A percentile compares a stretch with the other conserved stretches of the same genome.
These are phyloP conservation scores for Lepidurus packardi DNA, from an alignment of 1,140 invertebrate species.

Conservation along the genomic window DNA sequence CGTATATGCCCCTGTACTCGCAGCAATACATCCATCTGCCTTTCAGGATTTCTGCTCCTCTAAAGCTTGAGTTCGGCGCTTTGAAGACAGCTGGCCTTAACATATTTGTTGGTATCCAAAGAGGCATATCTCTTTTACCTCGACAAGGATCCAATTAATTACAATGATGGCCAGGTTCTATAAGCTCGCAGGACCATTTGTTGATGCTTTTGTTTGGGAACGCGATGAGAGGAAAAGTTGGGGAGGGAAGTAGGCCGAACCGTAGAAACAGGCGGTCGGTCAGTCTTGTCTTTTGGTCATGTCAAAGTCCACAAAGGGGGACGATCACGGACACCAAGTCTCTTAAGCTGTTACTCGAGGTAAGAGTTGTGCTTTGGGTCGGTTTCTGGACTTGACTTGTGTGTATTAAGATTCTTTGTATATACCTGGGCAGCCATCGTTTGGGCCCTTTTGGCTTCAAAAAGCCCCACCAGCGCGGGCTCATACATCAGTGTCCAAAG, in stretches of 20 bases:
- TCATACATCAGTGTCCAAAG: conserved; percentile 13
- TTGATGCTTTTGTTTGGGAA: neutral
- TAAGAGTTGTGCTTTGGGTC: neutral
- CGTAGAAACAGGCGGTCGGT: neutral
- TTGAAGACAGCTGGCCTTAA: too few relatives aligned
- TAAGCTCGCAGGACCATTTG: neutral
- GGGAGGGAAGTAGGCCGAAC: neutral
- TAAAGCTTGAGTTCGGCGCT: too few relatives aligned
- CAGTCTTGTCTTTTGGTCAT: neutral
- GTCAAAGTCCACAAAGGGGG: conserved; percentile 7
- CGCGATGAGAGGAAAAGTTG: neutral
- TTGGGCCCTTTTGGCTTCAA: neutral
- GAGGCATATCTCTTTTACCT: too few relatives aligned
- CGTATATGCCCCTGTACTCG: too few relatives aligned
- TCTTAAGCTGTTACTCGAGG: neutral
- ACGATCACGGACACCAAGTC: neutral
- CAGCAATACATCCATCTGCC: neutral
- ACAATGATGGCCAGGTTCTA: neutral
- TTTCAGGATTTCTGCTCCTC: neutral
- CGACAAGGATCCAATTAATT: conserved; percentile 14
- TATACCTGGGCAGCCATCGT: neutral
- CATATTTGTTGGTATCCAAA: too few relatives aligned
- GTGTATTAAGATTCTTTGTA: neutral
- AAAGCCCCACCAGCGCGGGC: neutral
- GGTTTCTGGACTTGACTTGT: neutral